Percentiles rank a stretch among this genome's conserved stretches.
These are phyloP conservation scores for Huso huso DNA, from an alignment of 2,797 vertebrate species.

Conservation along the genomic window DNA sequence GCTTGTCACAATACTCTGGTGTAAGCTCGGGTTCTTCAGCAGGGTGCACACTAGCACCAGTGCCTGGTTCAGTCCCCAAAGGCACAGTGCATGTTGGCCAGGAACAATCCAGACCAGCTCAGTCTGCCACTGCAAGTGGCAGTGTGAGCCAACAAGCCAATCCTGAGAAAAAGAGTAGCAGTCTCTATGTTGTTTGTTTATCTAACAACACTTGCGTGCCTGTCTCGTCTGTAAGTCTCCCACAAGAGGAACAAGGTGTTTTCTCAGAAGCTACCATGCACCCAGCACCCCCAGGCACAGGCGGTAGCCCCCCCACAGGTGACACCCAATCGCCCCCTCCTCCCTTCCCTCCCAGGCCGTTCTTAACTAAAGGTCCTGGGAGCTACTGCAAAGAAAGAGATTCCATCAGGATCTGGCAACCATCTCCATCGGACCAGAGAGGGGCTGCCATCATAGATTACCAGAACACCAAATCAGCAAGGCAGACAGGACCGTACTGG, in stretches of 20 bases:
- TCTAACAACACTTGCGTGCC: constrained; percentile 57
- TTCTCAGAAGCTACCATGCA: constrained; percentile 49
- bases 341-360: constrained; percentile 56
- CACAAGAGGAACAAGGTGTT: constrained; percentile 40
- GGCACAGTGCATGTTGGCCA: constrained; percentile 25
- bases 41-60: not conserved
- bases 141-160: constrained; percentile 31
- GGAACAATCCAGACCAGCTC: constrained; percentile 1
- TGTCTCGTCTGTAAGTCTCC: constrained; percentile 38
- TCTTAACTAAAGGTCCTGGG: constrained; percentile 51
- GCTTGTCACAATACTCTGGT: constrained; percentile 20
- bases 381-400: constrained; percentile 42
- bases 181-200: constrained; percentile 70
- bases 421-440: constrained; percentile 7
- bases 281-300: constrained; percentile 45
- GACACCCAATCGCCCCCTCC: constrained; percentile 48
- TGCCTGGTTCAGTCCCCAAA: too few relatives aligned
- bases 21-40: constrained; percentile 27
- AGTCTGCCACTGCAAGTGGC: not conserved
- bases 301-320: constrained; percentile 46
- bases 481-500: not conserved
- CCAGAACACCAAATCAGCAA: not conserved
- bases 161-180: constrained; percentile 63
- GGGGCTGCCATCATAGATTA: not conserved
- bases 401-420: constrained; percentile 39